Conservation (phyloP, 2,888 invertebrate genomes). For the Rhogogaster chlorosoma region DNA sequence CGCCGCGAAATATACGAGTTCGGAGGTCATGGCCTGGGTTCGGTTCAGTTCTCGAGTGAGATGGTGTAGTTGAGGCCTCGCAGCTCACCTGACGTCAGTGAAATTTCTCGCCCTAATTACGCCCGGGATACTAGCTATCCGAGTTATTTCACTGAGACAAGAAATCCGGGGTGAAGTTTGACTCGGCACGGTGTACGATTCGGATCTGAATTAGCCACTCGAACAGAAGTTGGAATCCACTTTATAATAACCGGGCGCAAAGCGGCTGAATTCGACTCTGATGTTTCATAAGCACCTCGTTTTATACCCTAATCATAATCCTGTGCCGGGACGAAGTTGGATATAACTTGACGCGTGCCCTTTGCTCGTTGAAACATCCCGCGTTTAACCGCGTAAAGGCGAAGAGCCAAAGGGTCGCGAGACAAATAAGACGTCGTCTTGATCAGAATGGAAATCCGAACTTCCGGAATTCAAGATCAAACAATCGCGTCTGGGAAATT, state of each 20-base stretch:
- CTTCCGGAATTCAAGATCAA: background rate
- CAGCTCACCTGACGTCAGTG: background rate
- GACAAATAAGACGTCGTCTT: no score
- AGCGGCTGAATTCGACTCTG: background rate
- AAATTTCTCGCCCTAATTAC: background rate
- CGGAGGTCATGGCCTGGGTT: slow-evolving; percentile 60
- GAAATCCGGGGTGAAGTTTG: background rate
- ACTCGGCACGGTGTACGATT: background rate
- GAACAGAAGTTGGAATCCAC: background rate
- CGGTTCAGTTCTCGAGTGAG: slow-evolving; percentile 21
- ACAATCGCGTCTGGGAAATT: background rate
- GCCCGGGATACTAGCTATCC: no score
- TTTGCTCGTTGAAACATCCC: slow-evolving; percentile 16
- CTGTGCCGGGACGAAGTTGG: background rate
- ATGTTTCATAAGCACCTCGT: background rate
- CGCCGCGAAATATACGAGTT: slow-evolving; percentile 71
- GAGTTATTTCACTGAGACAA: background rate
- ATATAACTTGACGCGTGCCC: background rate
- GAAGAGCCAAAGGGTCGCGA: background rate
- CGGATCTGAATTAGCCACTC: background rate
- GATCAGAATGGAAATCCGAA: background rate
- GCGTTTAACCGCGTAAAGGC: slow-evolving; percentile 9
- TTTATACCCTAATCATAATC: background rate
- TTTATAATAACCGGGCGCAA: background rate
- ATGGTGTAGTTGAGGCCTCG: background rate